Percentiles rank a stretch among this genome's conserved stretches.
phyloP scores from a whole-genome alignment of 2,888 invertebrate species.

The Fissipunctia ypsillon region DNA sequence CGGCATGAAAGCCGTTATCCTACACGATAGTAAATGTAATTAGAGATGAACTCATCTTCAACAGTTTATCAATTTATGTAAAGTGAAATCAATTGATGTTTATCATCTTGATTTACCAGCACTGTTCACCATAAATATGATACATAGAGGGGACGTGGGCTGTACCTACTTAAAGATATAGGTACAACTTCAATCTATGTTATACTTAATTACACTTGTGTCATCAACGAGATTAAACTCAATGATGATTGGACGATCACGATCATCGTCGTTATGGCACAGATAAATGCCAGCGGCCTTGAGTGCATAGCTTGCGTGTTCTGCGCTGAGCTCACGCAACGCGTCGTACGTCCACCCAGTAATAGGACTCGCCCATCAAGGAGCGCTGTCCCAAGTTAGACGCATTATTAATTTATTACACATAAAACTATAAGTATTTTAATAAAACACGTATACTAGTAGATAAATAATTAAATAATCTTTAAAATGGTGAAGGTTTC shows the following conservation, averaged over 20 bases:
- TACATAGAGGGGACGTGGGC: slow-evolving; percentile 17
- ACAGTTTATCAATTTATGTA: slow-evolving; percentile 32
- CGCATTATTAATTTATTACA: too few species aligned
- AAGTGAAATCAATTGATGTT: slow-evolving; percentile 13
- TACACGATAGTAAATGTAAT: slow-evolving; percentile 18
- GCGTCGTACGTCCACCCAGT: too few species aligned
- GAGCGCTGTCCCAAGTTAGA: too few species aligned
- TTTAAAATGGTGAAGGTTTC: too few species aligned
- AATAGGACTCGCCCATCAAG: too few species aligned
- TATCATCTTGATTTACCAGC: slow-evolving; percentile 15
- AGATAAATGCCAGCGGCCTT: too few species aligned
- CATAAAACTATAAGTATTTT: too few species aligned
- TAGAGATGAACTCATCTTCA: slow-evolving; percentile 40
- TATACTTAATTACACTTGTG: slow-evolving; percentile 17
- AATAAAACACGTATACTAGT: too few species aligned
- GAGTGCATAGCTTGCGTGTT: too few species aligned
- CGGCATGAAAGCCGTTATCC: too few species aligned
- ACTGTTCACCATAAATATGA: slow-evolving; percentile 19
- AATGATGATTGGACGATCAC: slow-evolving; percentile 25
- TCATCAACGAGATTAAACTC: slow-evolving; percentile 33
- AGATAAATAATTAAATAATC: too few species aligned
- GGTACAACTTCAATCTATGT: slow-evolving; percentile 8
- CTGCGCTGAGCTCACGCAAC: too few species aligned
- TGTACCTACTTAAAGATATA: slow-evolving; percentile 13
- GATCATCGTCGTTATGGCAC: not conserved